phyloP scores from a whole-genome alignment of 2,888 invertebrate genomes.

The Chouioia cunea region DNA sequence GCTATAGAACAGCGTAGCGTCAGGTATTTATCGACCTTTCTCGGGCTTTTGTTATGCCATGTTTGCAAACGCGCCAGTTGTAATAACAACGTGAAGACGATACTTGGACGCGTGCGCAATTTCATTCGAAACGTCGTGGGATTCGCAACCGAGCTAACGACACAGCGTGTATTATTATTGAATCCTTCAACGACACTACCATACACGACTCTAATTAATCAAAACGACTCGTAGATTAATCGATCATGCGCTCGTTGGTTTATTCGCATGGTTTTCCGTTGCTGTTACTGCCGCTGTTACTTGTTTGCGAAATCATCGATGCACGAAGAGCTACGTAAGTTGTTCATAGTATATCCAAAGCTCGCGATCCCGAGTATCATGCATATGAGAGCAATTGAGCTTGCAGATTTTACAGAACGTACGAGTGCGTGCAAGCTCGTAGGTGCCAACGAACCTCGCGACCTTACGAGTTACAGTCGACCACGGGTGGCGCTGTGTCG shows the following conservation, averaged over 20 bases:
- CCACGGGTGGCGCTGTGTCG: not conserved
- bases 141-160: too few species aligned
- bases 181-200: too few species aligned
- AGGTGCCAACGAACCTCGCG: conserved; percentile 51
- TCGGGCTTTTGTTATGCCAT: too few species aligned
- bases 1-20: too few species aligned
- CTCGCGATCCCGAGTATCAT: conserved; percentile 1
- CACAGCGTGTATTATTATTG: too few species aligned
- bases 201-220: too few species aligned
- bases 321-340: conserved; percentile 32
- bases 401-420: conserved; percentile 54
- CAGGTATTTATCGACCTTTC: too few species aligned
- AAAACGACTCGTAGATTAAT: not conserved
- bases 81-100: too few species aligned
- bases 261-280: conserved; percentile 7
- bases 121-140: not conserved
- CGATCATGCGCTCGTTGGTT: conserved; percentile 25
- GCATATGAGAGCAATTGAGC: too few species aligned
- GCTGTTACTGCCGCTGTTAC: too few species aligned
- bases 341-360: not conserved
- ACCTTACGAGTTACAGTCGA: conserved; percentile 37
- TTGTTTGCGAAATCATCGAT: not conserved
- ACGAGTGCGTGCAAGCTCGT: conserved; percentile 51
- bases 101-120: not conserved
- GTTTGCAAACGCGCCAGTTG: too few species aligned